A percentile compares a stretch with the other conserved stretches of the same genome.
These are phyloP conservation scores for Cyphomyrus discorhynchus DNA, from an alignment of 2,113 vertebrate genomes.

Conservation along the genomic window DNA sequence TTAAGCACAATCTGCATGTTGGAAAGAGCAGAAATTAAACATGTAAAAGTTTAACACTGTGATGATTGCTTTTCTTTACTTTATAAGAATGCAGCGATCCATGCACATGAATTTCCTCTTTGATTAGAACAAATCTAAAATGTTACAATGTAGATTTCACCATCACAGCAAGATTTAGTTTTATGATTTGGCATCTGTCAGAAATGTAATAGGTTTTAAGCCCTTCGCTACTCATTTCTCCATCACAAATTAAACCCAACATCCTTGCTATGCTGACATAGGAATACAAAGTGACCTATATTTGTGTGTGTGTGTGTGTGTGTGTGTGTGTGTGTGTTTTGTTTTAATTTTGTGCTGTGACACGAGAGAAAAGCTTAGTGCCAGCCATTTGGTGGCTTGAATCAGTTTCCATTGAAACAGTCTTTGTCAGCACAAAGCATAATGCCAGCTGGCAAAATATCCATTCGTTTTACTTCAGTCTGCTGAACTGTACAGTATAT, in stretches of 20 bases:
- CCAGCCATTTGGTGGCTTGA: conserved; percentile 24
- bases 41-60: neutral
- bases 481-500: conserved; percentile 11
- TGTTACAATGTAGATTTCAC: neutral
- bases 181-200: neutral
- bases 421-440: conserved; percentile 35
- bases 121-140: neutral
- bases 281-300: neutral
- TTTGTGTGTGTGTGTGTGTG: neutral
- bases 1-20: conserved; percentile 63
- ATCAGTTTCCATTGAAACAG: conserved; percentile 30
- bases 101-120: conserved; percentile 22
- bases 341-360: neutral
- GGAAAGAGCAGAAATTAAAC: conserved; percentile 63
- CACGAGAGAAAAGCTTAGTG: conserved; percentile 15
- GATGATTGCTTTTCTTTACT: conserved; percentile 42
- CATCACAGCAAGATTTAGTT: neutral
- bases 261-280: neutral
- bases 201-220: neutral
- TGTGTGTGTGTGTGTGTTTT: neutral
- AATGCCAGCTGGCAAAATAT: conserved; percentile 27
- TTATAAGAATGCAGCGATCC: conserved; percentile 30
- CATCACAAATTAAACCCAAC: neutral
- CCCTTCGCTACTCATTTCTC: neutral
- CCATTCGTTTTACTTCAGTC: conserved; percentile 21